phyloP scores from a whole-genome alignment of 2,888 invertebrate genomes.

The Opisthograptis luteolata region DNA sequence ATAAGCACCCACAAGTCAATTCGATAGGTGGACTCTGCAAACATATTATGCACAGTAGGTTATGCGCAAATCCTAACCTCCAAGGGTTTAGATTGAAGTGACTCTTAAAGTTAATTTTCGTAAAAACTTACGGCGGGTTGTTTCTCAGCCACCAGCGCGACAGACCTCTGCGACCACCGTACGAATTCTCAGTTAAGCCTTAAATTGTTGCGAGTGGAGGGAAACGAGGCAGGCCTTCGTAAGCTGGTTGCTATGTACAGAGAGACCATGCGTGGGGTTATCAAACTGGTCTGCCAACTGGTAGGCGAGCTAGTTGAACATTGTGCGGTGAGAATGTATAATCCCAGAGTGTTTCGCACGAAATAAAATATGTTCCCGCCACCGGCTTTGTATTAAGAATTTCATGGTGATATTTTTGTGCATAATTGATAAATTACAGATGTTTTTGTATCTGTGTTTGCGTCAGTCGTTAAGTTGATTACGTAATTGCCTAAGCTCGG shows the following conservation, averaged over 20 bases:
- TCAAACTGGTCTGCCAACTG: constrained; percentile 49
- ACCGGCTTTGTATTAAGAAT: constrained; percentile 60
- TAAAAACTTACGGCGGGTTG: constrained; percentile 76
- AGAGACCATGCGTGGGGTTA: constrained; percentile 49
- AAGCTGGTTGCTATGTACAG: constrained; percentile 46
- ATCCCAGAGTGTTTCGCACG: constrained; percentile 59
- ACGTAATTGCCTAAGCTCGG: constrained; percentile 5
- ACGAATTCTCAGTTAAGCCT: constrained; percentile 26
- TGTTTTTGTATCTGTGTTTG: constrained; percentile 38
- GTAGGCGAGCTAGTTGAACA: constrained; percentile 51
- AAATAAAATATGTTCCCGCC: constrained; percentile 71
- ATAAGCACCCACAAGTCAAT: neutral
- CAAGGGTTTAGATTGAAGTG: constrained; percentile 74
- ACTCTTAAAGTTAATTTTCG: constrained; percentile 79
- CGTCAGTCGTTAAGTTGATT: constrained; percentile 21
- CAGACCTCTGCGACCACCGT: constrained; percentile 41
- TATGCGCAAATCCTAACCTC: constrained; percentile 69
- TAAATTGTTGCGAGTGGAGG: constrained; percentile 30
- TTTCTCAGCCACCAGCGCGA: constrained; percentile 43
- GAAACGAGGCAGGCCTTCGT: constrained; percentile 48
- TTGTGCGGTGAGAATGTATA: constrained; percentile 58
- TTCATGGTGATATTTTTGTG: constrained; percentile 49
- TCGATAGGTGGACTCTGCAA: constrained; percentile 47
- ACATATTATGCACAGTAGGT: too few relatives aligned
- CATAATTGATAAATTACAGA: constrained; percentile 66